Conservation (phyloP, 1,140 invertebrate genomes). For the Saccostrea glomerata region DNA sequence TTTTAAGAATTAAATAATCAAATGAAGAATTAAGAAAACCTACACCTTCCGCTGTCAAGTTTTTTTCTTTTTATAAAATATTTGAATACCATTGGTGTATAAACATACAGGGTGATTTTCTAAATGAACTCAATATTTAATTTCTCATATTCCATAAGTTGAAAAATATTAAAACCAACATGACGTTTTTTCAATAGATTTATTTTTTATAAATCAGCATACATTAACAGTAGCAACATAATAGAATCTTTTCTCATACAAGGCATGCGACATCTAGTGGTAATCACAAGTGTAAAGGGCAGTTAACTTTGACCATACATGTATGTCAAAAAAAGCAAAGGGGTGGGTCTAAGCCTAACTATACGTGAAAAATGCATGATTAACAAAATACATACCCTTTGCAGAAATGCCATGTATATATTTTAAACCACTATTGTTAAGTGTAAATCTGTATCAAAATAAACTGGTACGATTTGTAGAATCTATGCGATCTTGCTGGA, state of each 20-base stretch:
- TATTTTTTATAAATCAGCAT: constrained; percentile 35
- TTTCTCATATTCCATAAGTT: too few species aligned
- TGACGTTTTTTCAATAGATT: not conserved
- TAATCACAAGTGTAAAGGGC: not conserved
- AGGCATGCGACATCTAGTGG: constrained; percentile 20
- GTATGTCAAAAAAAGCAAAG: not conserved
- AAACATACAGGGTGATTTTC: too few species aligned
- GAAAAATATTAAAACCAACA: too few species aligned
- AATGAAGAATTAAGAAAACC: too few species aligned
- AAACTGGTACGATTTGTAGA: constrained; percentile 10
- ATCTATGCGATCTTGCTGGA: not conserved
- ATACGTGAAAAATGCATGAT: constrained; percentile 3
- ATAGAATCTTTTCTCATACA: constrained; percentile 11
- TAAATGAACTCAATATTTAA: too few species aligned
- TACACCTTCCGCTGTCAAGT: too few species aligned
- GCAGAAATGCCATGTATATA: not conserved
- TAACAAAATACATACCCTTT: not conserved
- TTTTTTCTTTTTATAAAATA: too few species aligned
- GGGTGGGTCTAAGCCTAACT: constrained; percentile 21
- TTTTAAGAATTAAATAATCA: too few species aligned
- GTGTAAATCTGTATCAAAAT: constrained; percentile 14
- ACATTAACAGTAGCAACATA: constrained; percentile 30
- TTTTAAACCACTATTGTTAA: not conserved
- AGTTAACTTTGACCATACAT: not conserved
- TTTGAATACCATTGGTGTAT: too few species aligned